Base-by-base conservation (phyloP, 2,888 invertebrate species). In the Rhimphoctona megacephalus region DNA sequence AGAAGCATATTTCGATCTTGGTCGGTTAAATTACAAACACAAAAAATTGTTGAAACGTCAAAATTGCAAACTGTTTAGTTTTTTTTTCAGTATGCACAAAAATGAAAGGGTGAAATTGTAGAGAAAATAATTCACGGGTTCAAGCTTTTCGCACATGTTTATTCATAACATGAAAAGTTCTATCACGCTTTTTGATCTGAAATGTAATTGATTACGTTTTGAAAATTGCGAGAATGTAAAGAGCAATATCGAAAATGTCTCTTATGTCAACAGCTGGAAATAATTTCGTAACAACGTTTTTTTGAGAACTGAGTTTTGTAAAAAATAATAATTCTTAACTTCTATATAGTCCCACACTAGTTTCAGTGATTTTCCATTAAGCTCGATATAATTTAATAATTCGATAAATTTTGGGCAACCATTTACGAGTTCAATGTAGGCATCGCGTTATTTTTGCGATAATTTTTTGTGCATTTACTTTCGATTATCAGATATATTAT, bases 371-470 rank as follows among this genome's bases (percentile, higher is more conserved):
- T 11, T 43, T 43, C 14, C 11, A 43, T 43, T 43, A 14, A 43
- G 43, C 43, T 43, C 14, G 11, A 11, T 43, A 14, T 43, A n/a
- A n/a, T n/a, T n/a, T n/a, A n/a, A n/a, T n/a, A n/a, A n/a, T n/a
- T n/a, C 3, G 2, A 43, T 43, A 43, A 43, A 43, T 43, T 43
- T 43, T 43, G 43, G 9, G 17, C 46, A 17, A 46, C 4, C 43
- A 61, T 64, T 39, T 61, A n/a, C 9, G 17, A 19, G 4, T 43
- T 22, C 1, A 39, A 30, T 9, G 0, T 43, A 43, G 11, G 11
- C 43, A 39, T 69, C 14, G 39, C 36, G 49, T 64, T 69, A 33
- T 72, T 57, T 57, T 57, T 80, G 25, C 33, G 17, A 25, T 72
- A 17, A 46, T 66, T 81, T 57, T 57, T 67, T 49, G 17, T n/a